A percentile compares a stretch with the other conserved stretches of the same genome.
phyloP scores from a whole-genome alignment of 2,888 invertebrate genomes.

The Macrosiphum euphorbiae region DNA sequence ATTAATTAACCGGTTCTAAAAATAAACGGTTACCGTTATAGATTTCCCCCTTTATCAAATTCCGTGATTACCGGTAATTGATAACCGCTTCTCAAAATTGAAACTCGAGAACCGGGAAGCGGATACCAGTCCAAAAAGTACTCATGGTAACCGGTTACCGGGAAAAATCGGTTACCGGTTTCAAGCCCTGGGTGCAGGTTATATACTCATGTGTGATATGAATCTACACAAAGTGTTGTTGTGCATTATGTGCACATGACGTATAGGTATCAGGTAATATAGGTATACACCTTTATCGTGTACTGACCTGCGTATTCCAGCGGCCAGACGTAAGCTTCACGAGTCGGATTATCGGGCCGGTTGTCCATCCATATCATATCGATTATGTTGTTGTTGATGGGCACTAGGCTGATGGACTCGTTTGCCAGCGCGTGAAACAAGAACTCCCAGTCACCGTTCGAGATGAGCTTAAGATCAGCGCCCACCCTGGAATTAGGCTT shows the following conservation, averaged over 20 bases:
- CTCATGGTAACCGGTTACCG: no score
- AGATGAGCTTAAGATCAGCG: constrained; percentile 81
- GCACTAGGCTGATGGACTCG: constrained; percentile 73
- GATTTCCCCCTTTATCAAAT: no score
- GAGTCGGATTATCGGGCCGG: constrained; percentile 71
- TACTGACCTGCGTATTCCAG: constrained; percentile 64
- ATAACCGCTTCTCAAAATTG: no score
- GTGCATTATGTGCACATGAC: not conserved
- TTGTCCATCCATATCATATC: constrained; percentile 83
- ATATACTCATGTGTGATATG: no score
- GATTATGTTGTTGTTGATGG: constrained; percentile 78
- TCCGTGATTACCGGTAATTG: no score
- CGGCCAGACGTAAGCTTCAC: constrained; percentile 58
- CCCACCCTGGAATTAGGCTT: constrained; percentile 76
- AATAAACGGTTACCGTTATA: no score
- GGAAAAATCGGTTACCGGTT: no score
- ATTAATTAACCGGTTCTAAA: no score
- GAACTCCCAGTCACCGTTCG: constrained; percentile 77
- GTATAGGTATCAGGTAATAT: no score
- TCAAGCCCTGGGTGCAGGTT: no score
- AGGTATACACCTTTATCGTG: not conserved
- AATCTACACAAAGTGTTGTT: not conserved
- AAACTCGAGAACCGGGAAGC: no score
- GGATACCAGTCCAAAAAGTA: no score
- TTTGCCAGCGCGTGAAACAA: constrained; percentile 66